Evolutionary conservation across 2,888 invertebrate species (phyloP).

Genomic region (Dryadula phaetusa): DNA sequence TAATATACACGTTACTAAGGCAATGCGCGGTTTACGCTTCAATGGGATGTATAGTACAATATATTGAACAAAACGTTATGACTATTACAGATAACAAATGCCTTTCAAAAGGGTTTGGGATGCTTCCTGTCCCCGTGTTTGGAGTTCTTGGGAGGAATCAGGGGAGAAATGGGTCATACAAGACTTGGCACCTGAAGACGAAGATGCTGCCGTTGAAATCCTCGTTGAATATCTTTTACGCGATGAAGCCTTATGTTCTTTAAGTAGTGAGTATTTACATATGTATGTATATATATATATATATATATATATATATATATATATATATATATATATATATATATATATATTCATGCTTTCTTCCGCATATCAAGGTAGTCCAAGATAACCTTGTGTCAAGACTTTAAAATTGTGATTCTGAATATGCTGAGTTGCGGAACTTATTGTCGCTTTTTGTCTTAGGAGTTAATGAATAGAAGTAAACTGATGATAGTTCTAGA

Average conservation of each 20-base stretch:
- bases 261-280: constrained; percentile 56
- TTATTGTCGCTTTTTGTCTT: not conserved
- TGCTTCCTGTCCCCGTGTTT: constrained; percentile 56
- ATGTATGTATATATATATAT: too few relatives aligned
- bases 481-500: too few relatives aligned
- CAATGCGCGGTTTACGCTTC: too few relatives aligned
- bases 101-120: constrained; percentile 50
- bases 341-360: too few relatives aligned
- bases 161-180: constrained; percentile 62
- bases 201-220: constrained; percentile 59
- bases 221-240: constrained; percentile 55
- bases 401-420: too few relatives aligned
- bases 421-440: too few relatives aligned
- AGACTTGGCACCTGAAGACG: constrained; percentile 66
- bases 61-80: not conserved
- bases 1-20: too few relatives aligned
- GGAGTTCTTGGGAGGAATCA: constrained; percentile 60
- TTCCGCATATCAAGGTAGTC: too few relatives aligned
- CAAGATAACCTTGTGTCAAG: not conserved
- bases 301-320: too few relatives aligned
- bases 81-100: constrained; percentile 40
- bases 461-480: too few relatives aligned
- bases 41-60: too few relatives aligned
- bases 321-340: too few relatives aligned
- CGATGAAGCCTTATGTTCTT: constrained; percentile 61